Conservation (phyloP, 2,888 invertebrate genomes). For the Gastrophysa polygoni region DNA sequence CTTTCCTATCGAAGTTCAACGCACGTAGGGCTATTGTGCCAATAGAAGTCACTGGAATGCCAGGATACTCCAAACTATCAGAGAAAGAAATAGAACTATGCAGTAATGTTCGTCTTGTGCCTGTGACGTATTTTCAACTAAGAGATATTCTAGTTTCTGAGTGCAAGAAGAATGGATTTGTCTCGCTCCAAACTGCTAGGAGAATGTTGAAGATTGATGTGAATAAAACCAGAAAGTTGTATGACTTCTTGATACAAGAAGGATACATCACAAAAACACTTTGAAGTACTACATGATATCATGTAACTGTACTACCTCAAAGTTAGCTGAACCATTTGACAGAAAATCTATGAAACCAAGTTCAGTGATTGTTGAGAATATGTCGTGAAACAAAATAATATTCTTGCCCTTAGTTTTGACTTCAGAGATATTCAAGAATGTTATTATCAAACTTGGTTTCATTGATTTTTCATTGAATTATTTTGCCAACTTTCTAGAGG, state of each 20-base stretch:
- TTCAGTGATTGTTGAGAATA: no score
- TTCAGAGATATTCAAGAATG: no score
- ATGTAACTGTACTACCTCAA: no score
- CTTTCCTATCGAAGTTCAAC: conserved; percentile 30
- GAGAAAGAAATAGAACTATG: conserved; percentile 77
- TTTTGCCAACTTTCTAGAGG: no score
- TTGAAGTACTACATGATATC: neutral
- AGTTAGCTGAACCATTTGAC: no score
- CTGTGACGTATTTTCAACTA: conserved; percentile 79
- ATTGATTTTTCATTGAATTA: no score
- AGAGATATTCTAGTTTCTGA: conserved; percentile 76
- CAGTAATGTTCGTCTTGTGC: conserved; percentile 74
- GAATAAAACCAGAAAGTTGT: conserved; percentile 87
- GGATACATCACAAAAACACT: conserved; percentile 71
- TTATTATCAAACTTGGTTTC: no score
- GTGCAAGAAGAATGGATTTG: conserved; percentile 74
- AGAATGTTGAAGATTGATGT: conserved; percentile 90
- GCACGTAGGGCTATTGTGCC: conserved; percentile 62
- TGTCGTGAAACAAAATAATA: no score
- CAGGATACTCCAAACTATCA: conserved; percentile 76
- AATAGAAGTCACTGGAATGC: conserved; percentile 73
- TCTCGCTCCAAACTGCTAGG: conserved; percentile 82
- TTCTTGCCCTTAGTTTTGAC: no score
- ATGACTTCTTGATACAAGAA: conserved; percentile 75
- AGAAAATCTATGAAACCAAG: no score